Base-by-base conservation (phyloP, 1,140 invertebrate species). In the Octopus bimaculoides region DNA sequence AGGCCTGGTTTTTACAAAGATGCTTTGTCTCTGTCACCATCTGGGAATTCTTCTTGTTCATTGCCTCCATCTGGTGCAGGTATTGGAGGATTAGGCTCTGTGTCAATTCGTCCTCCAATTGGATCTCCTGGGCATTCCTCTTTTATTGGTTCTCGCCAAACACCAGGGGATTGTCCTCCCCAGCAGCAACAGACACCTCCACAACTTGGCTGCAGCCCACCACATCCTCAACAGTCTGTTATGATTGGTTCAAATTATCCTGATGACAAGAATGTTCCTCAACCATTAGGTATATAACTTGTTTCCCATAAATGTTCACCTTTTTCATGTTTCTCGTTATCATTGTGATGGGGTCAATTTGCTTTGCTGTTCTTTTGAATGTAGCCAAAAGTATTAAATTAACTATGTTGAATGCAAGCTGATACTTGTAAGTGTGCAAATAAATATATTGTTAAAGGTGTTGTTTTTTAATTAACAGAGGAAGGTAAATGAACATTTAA, bases 1-100 rank as follows among this genome's bases (percentile, higher is more conserved):
- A 77, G 75, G 54, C 52, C 75, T 5, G 75, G 75, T 53, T 77
- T 77, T 17, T 77, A 77, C 52, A 77, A 55, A n/a, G 75, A 77
- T 54, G 12, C 52, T n/a, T 20, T 71, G 66, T n/a, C 17, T 71
- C 26, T 20, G 17, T 71, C 66, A 4, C 66, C 66, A 4, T 71
- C 66, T 71, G 66, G 66, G 66, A 71, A 71, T 71, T 71, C 66
- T 20, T 71, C 66, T 71, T 71, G 66, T 17, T 71, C 66, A 71
- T n/a, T 71, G 66, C 66, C 66, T 12, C 66, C 66, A 71, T 71
- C 66, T 71, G 66, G 66, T 71, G 17, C 66, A 71, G 66, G 66
- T 71, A 71, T 71, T 14, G 66, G 66, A 71, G 66, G 66, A 17
- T 20, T 71, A 4, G 26, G 26, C 26, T 41, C 26, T 41, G 66